Evolutionary conservation across 1,140 invertebrate species (phyloP).

Genomic region (Pinna nobilis): DNA sequence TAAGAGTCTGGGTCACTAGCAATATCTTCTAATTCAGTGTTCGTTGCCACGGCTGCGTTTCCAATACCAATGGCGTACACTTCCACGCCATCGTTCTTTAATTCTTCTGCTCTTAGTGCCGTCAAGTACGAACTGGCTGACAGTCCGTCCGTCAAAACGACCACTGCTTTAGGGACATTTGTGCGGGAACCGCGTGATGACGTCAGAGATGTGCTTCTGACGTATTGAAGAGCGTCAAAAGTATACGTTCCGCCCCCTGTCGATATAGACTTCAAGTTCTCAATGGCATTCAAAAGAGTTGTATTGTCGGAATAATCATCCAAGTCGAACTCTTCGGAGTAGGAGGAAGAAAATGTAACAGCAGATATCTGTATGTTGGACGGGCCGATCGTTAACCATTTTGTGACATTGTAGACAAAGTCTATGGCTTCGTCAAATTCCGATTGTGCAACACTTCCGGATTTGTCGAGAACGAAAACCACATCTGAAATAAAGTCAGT

Average conservation of each 20-base stretch:
- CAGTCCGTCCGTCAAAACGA: conserved; percentile 37
- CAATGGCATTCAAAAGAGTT: conserved; percentile 20
- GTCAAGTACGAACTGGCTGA: conserved; percentile 1
- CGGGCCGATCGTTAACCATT: conserved; percentile 27
- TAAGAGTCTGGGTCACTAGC: conserved; percentile 37
- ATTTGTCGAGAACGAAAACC: conserved; percentile 40
- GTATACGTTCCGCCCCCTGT: conserved; percentile 32
- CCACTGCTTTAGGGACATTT: conserved; percentile 20
- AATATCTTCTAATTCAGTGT: conserved; percentile 27
- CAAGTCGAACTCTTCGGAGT: conserved; percentile 8
- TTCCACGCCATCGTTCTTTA: conserved; percentile 17
- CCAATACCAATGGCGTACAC: conserved; percentile 41
- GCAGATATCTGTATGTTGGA: conserved; percentile 18
- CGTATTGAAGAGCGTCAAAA: conserved; percentile 23
- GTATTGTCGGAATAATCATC: conserved; percentile 4
- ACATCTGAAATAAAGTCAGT: conserved; percentile 26
- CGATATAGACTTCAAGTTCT: neutral
- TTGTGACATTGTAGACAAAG: conserved; percentile 37
- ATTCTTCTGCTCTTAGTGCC: neutral
- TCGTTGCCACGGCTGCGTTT: conserved; percentile 8
- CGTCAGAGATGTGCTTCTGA: conserved; percentile 9
- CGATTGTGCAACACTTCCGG: conserved; percentile 16
- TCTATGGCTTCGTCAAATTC: conserved; percentile 18
- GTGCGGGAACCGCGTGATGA: neutral
- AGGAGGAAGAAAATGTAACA: conserved; percentile 7